Evolutionary conservation across 2,888 invertebrate species (phyloP).

Genomic region (Brachyptera risi): DNA sequence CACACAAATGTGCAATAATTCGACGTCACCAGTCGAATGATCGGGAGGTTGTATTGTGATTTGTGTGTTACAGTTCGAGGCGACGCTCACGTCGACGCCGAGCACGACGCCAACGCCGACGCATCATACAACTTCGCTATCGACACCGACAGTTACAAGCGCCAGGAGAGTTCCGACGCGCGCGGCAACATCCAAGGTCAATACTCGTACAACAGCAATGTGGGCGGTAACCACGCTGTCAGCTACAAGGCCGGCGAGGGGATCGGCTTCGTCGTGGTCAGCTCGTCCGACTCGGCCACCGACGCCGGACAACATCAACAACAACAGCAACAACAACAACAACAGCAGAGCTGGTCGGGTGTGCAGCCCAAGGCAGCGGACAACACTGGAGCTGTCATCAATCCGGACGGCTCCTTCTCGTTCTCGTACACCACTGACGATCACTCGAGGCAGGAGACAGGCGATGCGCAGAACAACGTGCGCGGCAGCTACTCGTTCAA

Average conservation of each 20-base stretch:
- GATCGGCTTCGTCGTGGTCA: constrained; percentile 36
- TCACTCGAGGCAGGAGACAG: constrained; percentile 41
- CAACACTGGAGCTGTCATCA: not conserved
- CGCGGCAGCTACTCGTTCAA: constrained; percentile 34
- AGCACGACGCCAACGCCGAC: constrained; percentile 36
- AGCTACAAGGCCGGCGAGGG: constrained; percentile 38
- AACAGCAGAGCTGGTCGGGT: too few relatives aligned
- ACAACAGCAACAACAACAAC: not conserved
- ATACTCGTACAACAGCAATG: constrained; percentile 32
- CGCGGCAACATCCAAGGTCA: constrained; percentile 38
- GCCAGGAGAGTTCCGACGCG: constrained; percentile 38
- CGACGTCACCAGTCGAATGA: too few relatives aligned
- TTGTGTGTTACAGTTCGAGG: too few relatives aligned
- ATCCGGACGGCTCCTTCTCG: constrained; percentile 38
- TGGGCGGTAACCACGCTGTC: constrained; percentile 25
- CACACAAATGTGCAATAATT: too few relatives aligned
- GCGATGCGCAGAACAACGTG: constrained; percentile 41
- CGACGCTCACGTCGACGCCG: constrained; percentile 3
- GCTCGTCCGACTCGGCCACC: not conserved
- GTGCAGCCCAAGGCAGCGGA: not conserved
- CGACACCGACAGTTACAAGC: constrained; percentile 37
- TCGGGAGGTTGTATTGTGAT: too few relatives aligned
- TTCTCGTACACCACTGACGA: constrained; percentile 41
- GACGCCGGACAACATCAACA: not conserved
- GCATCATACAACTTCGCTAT: constrained; percentile 40